Evolutionary conservation across 2,888 invertebrate species (phyloP), one percentile per base, ranked within the genome.

Genomic region (Polydrusus pterygomalis): DNA sequence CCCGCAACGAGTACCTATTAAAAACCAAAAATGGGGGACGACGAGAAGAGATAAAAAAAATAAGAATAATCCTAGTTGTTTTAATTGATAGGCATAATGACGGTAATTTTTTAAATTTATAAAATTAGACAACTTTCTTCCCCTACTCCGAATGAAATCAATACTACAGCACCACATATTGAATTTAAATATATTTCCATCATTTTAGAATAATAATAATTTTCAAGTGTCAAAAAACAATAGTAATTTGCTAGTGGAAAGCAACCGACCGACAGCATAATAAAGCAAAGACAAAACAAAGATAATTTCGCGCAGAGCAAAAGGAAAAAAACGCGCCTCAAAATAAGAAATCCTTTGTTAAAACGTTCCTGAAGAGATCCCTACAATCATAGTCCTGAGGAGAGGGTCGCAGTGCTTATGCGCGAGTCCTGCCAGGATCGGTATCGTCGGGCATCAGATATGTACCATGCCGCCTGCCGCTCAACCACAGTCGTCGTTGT

Each of bases 401-500:
- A 25, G 60, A 60, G 73, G 70, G 63, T 18, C 25, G 47, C 84
- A 86, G 83, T 86, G 86, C 86, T 86, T 85, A 81, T 86, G 87
- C 86, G 87, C 87, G 85, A 84, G 83, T 83, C 80, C 80, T 82
- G 83, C 64, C 70, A 83, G 85, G 86, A 85, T 85, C 85, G 76
- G 72, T 72, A 85, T 86, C 85, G 74, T 85, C 83, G 83, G 82
- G 82, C 83, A 85, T 85, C 85, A 85, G 85, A 85, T 85, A 86
- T 86, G 86, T 85, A 85, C 84, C 82, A 84, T 85, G 85, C 83
- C 83, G 84, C 80, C 84, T 83, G 79, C 79, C 75, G 60, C 65
- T 73, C 77, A 70, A 56, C 72, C 68, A 78, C 72, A 77, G 74
- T 73, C 74, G 60, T 73, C 70, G 56, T 49, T 77, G 64, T 68